Base-by-base conservation (phyloP, 2,888 invertebrate species). In the Gibbula magus region DNA sequence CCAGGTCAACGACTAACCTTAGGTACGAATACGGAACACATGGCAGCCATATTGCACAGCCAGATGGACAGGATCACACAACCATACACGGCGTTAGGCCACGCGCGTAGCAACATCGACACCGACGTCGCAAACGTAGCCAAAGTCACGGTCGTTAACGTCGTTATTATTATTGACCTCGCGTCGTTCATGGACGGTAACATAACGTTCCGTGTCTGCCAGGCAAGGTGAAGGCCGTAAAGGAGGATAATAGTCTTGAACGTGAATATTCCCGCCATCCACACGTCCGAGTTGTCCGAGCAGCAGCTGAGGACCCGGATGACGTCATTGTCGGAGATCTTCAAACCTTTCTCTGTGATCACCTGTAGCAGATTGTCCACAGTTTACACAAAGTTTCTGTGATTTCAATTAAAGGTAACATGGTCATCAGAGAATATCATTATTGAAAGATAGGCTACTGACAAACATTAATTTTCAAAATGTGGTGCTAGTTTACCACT, bases 121-220 rank as follows among this genome's bases (percentile, higher is more conserved):
- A 86, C 73, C 56, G 87, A 81, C n/a, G 86, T 79, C 10, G 84
- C 83, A 35, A 85, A 80, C 56, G 86, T 85, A 10, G 86, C 83
- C 25, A 86, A 75, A 25, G 86, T 77, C 20, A 88, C 77, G 20
- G 86, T 86, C 18, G 86, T 85, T 54, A 87, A 82, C 25, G 86
- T 78, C 67, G 86, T 86, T 35, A 88, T 76, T 54, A 90, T 84
- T 25, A 86, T 89, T 39, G 82, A 82, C 3, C 84, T 80, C 7
- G 89, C 80, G 67, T 91, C 90, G 79, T 89, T 88, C 83, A 91
- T 86, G 39, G 88, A 81, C 1, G 90, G 90, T 0, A 91, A 82
- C 0, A 87, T 82, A 51, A 89, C 86, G 67, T 85, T 84, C n/a
- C 88, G 79, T 4, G 87, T 88, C 79, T 87, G 85, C 90, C 90